Percentiles rank a stretch among this genome's conserved stretches.
Conservation (phyloP, 2,888 invertebrate species). For the Polymixis lichenea region DNA sequence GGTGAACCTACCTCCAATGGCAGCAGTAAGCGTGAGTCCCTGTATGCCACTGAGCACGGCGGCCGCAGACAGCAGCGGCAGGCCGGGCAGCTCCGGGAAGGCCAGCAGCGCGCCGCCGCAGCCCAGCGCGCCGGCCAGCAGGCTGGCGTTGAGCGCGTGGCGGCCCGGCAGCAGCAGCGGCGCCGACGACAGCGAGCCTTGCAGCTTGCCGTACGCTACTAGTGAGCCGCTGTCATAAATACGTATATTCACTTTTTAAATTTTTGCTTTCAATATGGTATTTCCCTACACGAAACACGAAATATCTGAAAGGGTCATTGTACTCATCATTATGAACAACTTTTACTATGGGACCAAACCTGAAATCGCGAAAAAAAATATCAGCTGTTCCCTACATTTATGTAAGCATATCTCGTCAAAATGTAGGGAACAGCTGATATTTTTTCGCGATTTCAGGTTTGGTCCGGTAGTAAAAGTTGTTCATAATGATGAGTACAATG, state of each 20-base stretch:
- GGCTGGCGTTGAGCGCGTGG: constrained; percentile 93
- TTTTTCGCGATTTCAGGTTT: too few relatives aligned
- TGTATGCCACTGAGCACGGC: constrained; percentile 94
- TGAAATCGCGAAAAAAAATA: too few relatives aligned
- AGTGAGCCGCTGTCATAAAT: constrained; percentile 93
- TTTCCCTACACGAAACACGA: too few relatives aligned
- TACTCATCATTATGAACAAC: too few relatives aligned
- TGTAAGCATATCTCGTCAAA: too few relatives aligned
- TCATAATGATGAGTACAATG: too few relatives aligned
- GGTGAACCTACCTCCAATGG: constrained; percentile 94
- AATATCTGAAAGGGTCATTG: too few relatives aligned
- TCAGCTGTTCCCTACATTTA: too few relatives aligned
- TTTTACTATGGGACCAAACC: too few relatives aligned
- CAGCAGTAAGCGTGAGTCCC: constrained; percentile 96
- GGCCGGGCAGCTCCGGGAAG: constrained; percentile 92
- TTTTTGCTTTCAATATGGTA: not conserved
- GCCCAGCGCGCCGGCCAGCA: constrained; percentile 93
- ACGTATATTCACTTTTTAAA: not conserved
- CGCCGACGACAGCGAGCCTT: constrained; percentile 95
- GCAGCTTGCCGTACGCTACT: constrained; percentile 97
- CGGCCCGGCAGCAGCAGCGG: constrained; percentile 95
- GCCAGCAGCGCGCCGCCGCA: constrained; percentile 93
- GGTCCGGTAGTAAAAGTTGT: too few relatives aligned
- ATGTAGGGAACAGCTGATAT: too few relatives aligned
- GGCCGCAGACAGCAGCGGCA: constrained; percentile 94